Evolutionary conservation across 2,888 invertebrate species (phyloP).

Genomic region (Dryocosmus kuriphilus): DNA sequence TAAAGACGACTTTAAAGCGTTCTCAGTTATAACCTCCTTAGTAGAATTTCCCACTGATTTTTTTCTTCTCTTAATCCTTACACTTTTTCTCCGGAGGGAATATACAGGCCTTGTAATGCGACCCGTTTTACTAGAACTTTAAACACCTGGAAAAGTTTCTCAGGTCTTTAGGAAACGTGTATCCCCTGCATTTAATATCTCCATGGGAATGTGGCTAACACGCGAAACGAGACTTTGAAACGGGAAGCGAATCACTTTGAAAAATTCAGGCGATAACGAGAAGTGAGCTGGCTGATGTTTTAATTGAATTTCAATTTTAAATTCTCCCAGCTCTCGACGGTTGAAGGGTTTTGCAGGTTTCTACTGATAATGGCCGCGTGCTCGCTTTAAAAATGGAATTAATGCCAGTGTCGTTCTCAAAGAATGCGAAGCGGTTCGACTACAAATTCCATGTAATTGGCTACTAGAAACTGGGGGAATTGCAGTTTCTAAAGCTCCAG

Average conservation of each 20-base stretch:
- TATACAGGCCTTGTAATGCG: constrained; percentile 3
- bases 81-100: neutral
- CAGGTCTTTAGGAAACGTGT: constrained; percentile 28
- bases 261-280: constrained; percentile 35
- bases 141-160: constrained; percentile 10
- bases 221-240: constrained; percentile 31
- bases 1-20: neutral
- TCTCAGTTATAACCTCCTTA: constrained; percentile 1
- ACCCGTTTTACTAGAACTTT: constrained; percentile 9
- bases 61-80: neutral
- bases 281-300: constrained; percentile 22
- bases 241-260: constrained; percentile 12
- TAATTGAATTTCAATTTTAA: constrained; percentile 40
- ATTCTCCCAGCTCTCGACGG: neutral
- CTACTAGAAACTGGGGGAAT: constrained; percentile 12
- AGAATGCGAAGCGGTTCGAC: neutral
- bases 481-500: neutral
- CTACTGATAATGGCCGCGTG: constrained; percentile 10
- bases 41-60: constrained; percentile 3
- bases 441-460: constrained; percentile 30
- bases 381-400: constrained; percentile 16
- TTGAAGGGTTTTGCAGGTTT: constrained; percentile 19
- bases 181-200: constrained; percentile 23
- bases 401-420: constrained; percentile 4
- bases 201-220: constrained; percentile 14